Base-by-base conservation (phyloP, 2,888 invertebrate species). In the Conops quadrifasciatus region DNA sequence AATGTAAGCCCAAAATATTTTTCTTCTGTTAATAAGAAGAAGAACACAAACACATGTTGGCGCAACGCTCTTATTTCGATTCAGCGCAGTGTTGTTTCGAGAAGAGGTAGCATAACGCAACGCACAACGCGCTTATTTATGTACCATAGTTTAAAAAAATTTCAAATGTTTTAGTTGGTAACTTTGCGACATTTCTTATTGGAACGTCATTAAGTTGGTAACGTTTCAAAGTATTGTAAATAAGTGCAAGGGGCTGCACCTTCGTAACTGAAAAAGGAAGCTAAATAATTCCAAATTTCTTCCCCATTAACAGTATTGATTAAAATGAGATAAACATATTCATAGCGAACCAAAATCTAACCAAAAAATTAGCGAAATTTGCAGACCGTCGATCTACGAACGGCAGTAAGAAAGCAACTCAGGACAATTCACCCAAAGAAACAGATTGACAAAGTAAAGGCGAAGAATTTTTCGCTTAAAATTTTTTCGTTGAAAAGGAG, bases 401-500 rank as follows among this genome's bases (percentile, higher is more conserved):
- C 69, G 71, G 63, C 73, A 75, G 78, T 70, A 62, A 78, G 73
- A 72, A 74, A 71, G 71, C 74, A 74, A 78, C 76, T 77, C 77
- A 73, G 78, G 79, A 60, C 58, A 60, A 49, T 60, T 60, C 60
- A 68, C 49, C 47, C 45, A 26, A 59, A 45, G 47, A 45, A 68
- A 60, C 59, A 60, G 43, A 49, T 45, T 60, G 19, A 47, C 21
- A 64, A 58, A 63, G 64, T 49, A 47, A 30, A 60, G 24, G 67
- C 69, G 24, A 75, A 72, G 70, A 71, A 74, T 74, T 72, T 53
- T 67, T 74, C 69, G 69, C 71, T 60, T 67, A 73, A 74, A 75
- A 75, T 73, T 76, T 75, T 71, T 80, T 79, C 78, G 79, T 81
- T 80, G 79, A 81, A 79, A 72, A 72, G 75, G 58, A 75, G 73